Base-by-base conservation (phyloP, 2,113 vertebrate genomes). In the Odontophorus gujanensis region DNA sequence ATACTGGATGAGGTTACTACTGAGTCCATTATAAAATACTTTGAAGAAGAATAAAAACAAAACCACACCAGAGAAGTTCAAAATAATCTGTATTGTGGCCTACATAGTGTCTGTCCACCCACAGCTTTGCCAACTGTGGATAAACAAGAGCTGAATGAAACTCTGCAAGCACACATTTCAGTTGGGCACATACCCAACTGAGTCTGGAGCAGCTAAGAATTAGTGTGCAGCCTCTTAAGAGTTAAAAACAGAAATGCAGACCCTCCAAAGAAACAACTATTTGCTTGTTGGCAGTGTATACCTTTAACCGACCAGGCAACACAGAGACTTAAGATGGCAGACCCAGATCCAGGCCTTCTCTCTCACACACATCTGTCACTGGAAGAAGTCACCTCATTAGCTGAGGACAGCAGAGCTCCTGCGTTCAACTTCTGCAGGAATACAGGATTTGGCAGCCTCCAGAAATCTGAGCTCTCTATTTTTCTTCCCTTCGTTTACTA, bases 101-200 rank as follows among this genome's bases (percentile, higher is more conserved):
- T 97, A 91, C 91, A 81, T 85, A 87, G 76, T 68, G 88, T 86
- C 92, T 95, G 79, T 92, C 92, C 93, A 93, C 96, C 92, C 92
- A 91, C 92, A 78, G 57, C 85, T 93, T 78, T 57, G 5, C 90
- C 94, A 95, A 94, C 87, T 53, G 83, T 94, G 69, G 76, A 94
- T 92, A 95, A 91, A 88, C 83, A 90, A 81, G 93, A 88, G 77
- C 85, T 94, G 95, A 96, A 96, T 75, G 90, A 95, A 94, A 68
- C 69, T 90, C 90, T 2, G 5, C 82, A 92, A 86, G 65, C 3
- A 0, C 80, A 53, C 90, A 45, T 58, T 82, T 95, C 73, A 36
- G 62, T 81, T 92, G 87, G 90, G 91, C 87, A 76, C 87, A 86
- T 78, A 91, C 8, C 76, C 76, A 85, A 13, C 21, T 6, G 62